phyloP scores from a whole-genome alignment of 2,888 invertebrate species.

The Salticus scenicus region DNA sequence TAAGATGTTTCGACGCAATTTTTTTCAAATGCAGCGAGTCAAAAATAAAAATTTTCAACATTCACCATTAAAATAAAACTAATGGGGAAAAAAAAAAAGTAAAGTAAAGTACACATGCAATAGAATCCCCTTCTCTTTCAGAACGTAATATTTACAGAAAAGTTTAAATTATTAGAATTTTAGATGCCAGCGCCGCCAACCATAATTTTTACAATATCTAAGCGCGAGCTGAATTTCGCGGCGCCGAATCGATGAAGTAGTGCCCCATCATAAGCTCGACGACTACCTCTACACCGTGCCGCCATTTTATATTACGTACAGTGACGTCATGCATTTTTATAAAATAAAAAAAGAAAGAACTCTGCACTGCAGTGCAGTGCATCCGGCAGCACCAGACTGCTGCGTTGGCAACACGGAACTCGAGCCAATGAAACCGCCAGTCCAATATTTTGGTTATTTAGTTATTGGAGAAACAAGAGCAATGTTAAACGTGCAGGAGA shows the following conservation, averaged over 20 bases:
- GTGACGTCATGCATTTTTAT: constrained; percentile 62
- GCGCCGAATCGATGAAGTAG: constrained; percentile 48
- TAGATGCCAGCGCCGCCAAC: constrained; percentile 32
- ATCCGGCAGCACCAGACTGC: constrained; percentile 55
- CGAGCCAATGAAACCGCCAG: constrained; percentile 47
- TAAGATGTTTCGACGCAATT: no score
- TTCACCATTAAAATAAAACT: no score
- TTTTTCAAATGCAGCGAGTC: no score
- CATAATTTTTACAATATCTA: constrained; percentile 61
- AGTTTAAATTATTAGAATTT: not conserved
- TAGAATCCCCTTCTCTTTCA: no score
- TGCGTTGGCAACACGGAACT: constrained; percentile 62
- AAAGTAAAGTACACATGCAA: no score
- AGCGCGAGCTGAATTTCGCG: constrained; percentile 35
- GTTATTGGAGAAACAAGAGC: constrained; percentile 29
- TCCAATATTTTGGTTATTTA: constrained; percentile 37
- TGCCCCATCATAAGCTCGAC: constrained; percentile 45
- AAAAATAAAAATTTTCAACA: no score
- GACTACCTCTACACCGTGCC: constrained; percentile 59
- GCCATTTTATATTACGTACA: constrained; percentile 66
- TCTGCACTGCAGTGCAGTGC: constrained; percentile 55
- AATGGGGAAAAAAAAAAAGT: no score
- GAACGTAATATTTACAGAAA: not conserved
- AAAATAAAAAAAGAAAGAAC: constrained; percentile 47
- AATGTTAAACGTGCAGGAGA: not conserved